Base-by-base conservation (phyloP, 2,797 vertebrate genomes). In the Sparus aurata region DNA sequence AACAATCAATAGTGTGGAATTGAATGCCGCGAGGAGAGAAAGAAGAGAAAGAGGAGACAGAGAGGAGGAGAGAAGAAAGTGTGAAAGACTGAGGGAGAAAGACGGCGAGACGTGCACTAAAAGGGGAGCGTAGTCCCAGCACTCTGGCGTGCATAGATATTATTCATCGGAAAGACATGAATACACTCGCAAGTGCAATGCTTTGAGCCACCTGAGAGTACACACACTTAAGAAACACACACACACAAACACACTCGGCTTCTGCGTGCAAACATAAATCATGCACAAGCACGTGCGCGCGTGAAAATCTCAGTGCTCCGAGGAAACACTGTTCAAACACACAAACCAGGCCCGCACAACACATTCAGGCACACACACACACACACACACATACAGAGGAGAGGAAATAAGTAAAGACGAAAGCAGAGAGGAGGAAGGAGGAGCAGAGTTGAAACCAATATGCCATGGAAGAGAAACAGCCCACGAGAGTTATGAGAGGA, bases 101-200 rank as follows among this genome's bases (percentile, higher is more conserved):
- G 47, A 81, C 67, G 72, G 52, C 22, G 53, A 77, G 60, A 77
- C 45, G 61, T 50, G 70, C 62, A 23, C 60, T 70, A 46, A 71
- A 49, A 71, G 23, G 54, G 41, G 54, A 80, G 70, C 22, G 52
- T 47, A 57, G 75, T 80, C 85, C 82, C 77, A 67, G 72, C 75
- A 68, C 82, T 82, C 83, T 92, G 93, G 60, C 52, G 67, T 81
- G 63, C 73, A 76, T 17, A 87, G 93, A 92, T 93, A 92, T 85
- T 82, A 91, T 91, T 93, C 87, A 90, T 54, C 61, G 83, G 72
- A 71, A 85, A 78, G 72, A 83, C 76, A 82, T 79, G 71, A 91
- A 89, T 86, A 83, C 82, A 82, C 61, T 77, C 86, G 85, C 76
- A 84, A 88, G 85, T 84, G 80, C 75, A 69, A 67, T 54, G 72